Evolutionary conservation across 2,888 invertebrate genomes (phyloP).

Genomic region (Orchesella flavescens): DNA sequence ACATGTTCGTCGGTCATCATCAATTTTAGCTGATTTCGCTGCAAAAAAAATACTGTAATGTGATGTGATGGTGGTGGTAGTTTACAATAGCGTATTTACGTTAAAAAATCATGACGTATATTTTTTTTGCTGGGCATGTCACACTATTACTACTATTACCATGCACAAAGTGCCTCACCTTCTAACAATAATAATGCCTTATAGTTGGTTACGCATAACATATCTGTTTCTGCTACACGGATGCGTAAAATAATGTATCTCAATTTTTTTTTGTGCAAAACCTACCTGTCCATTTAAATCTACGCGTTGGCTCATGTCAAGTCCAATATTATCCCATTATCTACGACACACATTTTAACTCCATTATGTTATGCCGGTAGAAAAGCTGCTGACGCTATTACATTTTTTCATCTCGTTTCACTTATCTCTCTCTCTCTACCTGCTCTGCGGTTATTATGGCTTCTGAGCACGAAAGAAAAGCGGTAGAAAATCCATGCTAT

Average conservation of each 20-base stretch:
- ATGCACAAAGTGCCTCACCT: no score
- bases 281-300: conserved; percentile 2
- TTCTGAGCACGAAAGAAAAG: conserved; percentile 26
- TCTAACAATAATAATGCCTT: no score
- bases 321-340: conserved; percentile 13
- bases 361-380: not conserved
- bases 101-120: no score
- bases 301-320: not conserved
- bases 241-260: not conserved
- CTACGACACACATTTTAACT: no score
- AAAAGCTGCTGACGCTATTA: not conserved
- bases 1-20: no score
- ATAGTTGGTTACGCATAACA: no score
- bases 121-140: not conserved
- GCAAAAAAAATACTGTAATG: no score
- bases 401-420: not conserved
- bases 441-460: conserved; percentile 31
- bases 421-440: not conserved
- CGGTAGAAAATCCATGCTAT: not conserved
- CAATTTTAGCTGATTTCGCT: no score
- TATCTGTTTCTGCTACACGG: not conserved
- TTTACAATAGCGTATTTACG: no score
- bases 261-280: not conserved
- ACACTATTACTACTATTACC: no score
- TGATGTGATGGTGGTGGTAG: no score